Base-by-base conservation (phyloP, 2,113 vertebrate species). In the Anolis sagrei region DNA sequence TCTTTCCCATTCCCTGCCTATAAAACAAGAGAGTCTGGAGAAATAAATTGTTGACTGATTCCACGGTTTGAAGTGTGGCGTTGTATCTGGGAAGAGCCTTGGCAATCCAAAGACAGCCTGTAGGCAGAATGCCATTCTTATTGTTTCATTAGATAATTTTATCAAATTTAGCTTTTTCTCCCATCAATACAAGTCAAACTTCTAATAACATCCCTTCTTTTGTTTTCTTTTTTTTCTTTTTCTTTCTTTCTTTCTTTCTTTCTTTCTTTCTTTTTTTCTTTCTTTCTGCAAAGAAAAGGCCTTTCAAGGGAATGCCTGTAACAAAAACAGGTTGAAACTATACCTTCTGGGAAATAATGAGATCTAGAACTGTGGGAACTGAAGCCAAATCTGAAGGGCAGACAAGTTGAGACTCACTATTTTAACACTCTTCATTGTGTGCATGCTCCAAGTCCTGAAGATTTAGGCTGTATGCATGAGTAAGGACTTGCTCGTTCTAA, bases 381-480 rank as follows among this genome's bases (percentile, higher is more conserved):
- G 2, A 4, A n/a, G 14, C 0, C 44, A 16, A 75, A 36, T 19
- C 34, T 3, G 13, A 61, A 11, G 25, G 82, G 16, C 84, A 27
- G 51, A 68, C 34, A 3, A 29, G n/a, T 19, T 14, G 44, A 62
- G 74, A 62, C 69, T 0, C 44, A 11, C 61, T 34, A 76, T 76
- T 76, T 36, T 32, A 21, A 79, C 16, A 58, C 34, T 61, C 29
- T 6, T 49, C n/a, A 0, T 1, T 10, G 19, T 74, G 3, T 0
- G 0, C 18, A 88, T 7, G 29, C 29, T 70, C 32, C n/a, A 4
- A 18, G 79, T 79, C n/a, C 64, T 32, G 3, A 0, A 76, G 4
- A 44, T 27, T 32, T 32, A 48, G 54, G 4, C 0, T 0, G n/a
- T 0, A 19, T 32, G 34, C 36, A 8, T 0, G 7, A 66, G 73